A percentile compares a stretch with the other conserved stretches of the same genome.
phyloP scores from a whole-genome alignment of 2,113 vertebrate genomes.

The Ailurus styani region DNA sequence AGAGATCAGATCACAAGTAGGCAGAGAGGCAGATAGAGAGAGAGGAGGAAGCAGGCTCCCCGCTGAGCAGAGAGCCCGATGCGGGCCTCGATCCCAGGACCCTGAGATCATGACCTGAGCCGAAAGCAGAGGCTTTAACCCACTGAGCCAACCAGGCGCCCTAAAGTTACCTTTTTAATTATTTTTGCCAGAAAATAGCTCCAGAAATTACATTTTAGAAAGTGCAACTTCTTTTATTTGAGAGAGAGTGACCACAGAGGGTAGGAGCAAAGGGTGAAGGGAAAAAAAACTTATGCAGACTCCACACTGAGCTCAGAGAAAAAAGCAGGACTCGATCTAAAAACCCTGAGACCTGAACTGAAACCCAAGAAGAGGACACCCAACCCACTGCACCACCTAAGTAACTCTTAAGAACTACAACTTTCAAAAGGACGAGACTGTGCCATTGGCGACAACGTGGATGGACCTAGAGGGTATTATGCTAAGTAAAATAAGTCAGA shows the following conservation, averaged over 20 bases:
- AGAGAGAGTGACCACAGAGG: not conserved
- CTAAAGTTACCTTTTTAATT: not conserved
- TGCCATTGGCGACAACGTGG: not conserved
- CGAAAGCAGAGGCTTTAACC: too few relatives aligned
- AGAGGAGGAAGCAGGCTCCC: too few relatives aligned
- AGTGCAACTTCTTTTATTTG: not conserved
- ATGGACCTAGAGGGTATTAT: not conserved
- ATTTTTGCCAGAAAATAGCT: not conserved
- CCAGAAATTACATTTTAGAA: not conserved
- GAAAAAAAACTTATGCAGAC: not conserved
- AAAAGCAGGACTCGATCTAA: not conserved
- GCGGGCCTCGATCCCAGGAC: too few relatives aligned
- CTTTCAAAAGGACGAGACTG: not conserved
- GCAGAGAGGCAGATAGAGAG: too few relatives aligned
- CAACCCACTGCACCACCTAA: not conserved
- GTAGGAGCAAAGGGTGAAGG: not conserved
- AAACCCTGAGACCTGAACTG: not conserved
- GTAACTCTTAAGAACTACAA: not conserved
- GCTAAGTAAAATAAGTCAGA: not conserved
- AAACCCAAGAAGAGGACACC: not conserved
- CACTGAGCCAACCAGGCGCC: too few relatives aligned
- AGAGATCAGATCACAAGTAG: too few relatives aligned
- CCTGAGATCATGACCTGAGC: too few relatives aligned
- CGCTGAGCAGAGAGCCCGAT: too few relatives aligned
- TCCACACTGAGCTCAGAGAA: not conserved